Evolutionary conservation across 2,797 vertebrate genomes (phyloP).

Genomic region (Anguilla pacifica): DNA sequence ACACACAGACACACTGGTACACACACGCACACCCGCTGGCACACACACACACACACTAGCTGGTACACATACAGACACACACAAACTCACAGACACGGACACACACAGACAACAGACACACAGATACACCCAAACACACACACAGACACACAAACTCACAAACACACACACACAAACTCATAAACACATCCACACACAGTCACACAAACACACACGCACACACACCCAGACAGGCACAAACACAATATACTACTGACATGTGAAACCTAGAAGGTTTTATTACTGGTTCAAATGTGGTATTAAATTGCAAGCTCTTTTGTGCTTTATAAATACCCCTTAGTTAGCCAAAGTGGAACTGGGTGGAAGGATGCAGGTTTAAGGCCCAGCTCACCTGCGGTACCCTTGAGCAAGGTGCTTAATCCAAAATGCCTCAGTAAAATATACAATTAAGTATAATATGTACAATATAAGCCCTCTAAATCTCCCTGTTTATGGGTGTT

Average conservation of each 20-base stretch:
- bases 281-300: not conserved
- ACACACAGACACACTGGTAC: no score
- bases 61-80: constrained; percentile 22
- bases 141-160: not conserved
- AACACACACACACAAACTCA: not conserved
- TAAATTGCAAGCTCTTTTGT: constrained; percentile 1
- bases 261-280: constrained; percentile 14
- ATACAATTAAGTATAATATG: constrained; percentile 6
- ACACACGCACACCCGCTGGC: not conserved
- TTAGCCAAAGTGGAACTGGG: constrained; percentile 24
- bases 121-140: not conserved
- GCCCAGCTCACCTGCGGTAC: constrained; percentile 3
- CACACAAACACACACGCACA: no score
- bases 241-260: constrained; percentile 20
- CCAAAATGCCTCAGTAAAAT: not conserved
- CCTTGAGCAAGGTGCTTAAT: not conserved
- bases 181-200: no score
- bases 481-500: constrained; percentile 49
- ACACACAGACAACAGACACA: not conserved
- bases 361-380: constrained; percentile 3
- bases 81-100: constrained; percentile 24
- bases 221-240: constrained; percentile 28
- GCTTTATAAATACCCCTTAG: constrained; percentile 57
- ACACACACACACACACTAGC: not conserved
- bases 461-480: constrained; percentile 28